A percentile compares a stretch with the other conserved stretches of the same genome.
These are phyloP conservation scores for Falcaria lacertinaria DNA, from an alignment of 2,888 invertebrate species.

Conservation along the genomic window DNA sequence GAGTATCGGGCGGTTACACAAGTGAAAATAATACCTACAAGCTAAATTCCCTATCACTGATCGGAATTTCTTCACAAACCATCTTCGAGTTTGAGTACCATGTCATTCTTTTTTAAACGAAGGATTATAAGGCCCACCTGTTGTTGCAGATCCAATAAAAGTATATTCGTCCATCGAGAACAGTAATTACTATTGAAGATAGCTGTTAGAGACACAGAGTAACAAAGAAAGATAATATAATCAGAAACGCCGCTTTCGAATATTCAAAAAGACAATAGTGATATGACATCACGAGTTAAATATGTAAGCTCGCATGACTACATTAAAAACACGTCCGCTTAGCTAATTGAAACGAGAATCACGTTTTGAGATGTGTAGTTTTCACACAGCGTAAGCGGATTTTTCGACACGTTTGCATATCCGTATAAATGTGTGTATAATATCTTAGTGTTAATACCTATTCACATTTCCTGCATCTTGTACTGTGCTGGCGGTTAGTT, in stretches of 20 bases:
- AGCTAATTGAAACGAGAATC: slow-evolving; percentile 36
- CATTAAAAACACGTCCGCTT: slow-evolving; percentile 36
- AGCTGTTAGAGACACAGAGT: too few species aligned
- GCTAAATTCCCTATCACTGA: too few species aligned
- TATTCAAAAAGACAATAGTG: slow-evolving; percentile 19
- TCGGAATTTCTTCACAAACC: too few species aligned
- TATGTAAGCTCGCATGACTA: slow-evolving; percentile 37
- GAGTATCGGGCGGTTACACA: slow-evolving; percentile 28
- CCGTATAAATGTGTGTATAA: slow-evolving; percentile 22
- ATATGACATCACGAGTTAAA: slow-evolving; percentile 47
- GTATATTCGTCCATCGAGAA: too few species aligned
- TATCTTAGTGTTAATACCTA: too few species aligned
- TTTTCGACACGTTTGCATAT: slow-evolving; percentile 21
- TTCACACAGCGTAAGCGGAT: slow-evolving; percentile 43
- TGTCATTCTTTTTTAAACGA: too few species aligned
- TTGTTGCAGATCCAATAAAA: too few species aligned
- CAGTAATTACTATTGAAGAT: too few species aligned
- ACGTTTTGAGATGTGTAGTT: slow-evolving; percentile 40
- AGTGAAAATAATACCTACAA: slow-evolving; percentile 25
- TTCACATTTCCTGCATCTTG: background rate
- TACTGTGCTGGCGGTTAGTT: too few species aligned
- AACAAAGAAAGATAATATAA: too few species aligned
- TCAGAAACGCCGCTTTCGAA: slow-evolving; percentile 19
- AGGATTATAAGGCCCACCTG: too few species aligned
- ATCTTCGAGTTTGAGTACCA: too few species aligned